Evolutionary conservation across 2,113 vertebrate genomes (phyloP).

Genomic region (Vulpes vulpes): DNA sequence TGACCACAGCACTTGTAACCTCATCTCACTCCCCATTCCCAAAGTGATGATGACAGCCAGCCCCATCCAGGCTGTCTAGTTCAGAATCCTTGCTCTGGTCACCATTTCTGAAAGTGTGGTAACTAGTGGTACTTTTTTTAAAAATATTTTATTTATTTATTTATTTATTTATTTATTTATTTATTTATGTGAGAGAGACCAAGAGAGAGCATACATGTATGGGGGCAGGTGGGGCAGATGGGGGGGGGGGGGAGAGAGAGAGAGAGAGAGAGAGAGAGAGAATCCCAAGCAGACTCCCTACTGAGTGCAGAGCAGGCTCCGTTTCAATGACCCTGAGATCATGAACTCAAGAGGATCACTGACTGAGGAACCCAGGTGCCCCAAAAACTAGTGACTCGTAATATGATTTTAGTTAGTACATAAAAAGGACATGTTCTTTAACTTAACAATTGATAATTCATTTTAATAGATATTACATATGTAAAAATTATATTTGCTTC

Average conservation of each 20-base stretch:
- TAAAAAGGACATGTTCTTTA: background rate
- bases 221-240: background rate
- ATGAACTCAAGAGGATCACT: background rate
- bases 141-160: no score
- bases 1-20: fast-evolving
- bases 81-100: background rate
- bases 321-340: background rate
- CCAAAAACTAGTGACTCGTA: background rate
- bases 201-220: background rate
- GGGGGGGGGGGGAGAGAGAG: background rate
- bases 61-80: background rate
- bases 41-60: background rate
- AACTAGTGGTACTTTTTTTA: background rate
- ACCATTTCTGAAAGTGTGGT: background rate
- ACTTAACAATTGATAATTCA: background rate
- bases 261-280: background rate
- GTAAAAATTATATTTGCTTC: background rate
- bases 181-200: background rate
- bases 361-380: background rate
- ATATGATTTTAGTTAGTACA: background rate
- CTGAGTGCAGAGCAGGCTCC: background rate
- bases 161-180: background rate
- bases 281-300: background rate
- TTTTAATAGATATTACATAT: background rate
- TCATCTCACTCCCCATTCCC: background rate